Percentiles rank a stretch among this genome's conserved stretches.
Evolutionary conservation across 2,113 vertebrate species (phyloP).

Genomic region (Scortum barcoo): DNA sequence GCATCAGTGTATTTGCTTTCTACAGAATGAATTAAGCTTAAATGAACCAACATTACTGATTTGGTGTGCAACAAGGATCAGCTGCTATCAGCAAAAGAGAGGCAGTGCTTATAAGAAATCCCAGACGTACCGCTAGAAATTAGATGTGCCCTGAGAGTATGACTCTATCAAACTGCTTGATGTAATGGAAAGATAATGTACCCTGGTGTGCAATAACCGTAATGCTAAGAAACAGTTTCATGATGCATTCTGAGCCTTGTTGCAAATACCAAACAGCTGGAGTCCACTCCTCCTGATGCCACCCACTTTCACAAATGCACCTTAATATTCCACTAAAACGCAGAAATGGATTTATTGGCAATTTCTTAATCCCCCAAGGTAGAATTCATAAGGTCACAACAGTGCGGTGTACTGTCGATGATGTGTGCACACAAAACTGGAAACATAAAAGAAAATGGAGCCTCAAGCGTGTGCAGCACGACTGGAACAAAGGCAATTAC

Average conservation of each 20-base stretch:
- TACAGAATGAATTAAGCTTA: slow-evolving; percentile 44
- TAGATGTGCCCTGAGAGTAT: slow-evolving; percentile 69
- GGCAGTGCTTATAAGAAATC: slow-evolving; percentile 53
- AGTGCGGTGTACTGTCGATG: not conserved
- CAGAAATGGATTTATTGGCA: slow-evolving; percentile 61
- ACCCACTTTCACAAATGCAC: slow-evolving; percentile 69
- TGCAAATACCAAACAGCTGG: slow-evolving; percentile 70
- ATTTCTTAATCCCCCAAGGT: slow-evolving; percentile 45
- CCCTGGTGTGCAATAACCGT: slow-evolving; percentile 74
- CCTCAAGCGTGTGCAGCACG: slow-evolving; percentile 21
- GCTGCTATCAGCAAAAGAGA: slow-evolving; percentile 55
- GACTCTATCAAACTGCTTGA: slow-evolving; percentile 71
- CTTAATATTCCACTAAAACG: slow-evolving; percentile 58
- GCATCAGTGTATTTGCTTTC: slow-evolving; percentile 23
- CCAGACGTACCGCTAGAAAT: slow-evolving; percentile 60
- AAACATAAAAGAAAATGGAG: slow-evolving; percentile 43
- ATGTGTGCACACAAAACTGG: slow-evolving; percentile 18
- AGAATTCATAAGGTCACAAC: slow-evolving; percentile 45
- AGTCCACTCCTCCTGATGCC: slow-evolving; percentile 53
- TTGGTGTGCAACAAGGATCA: slow-evolving; percentile 43
- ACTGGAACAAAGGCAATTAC: slow-evolving; percentile 32
- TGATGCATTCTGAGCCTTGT: slow-evolving; percentile 56
- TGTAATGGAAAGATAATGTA: slow-evolving; percentile 79
- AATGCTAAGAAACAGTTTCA: slow-evolving; percentile 65
- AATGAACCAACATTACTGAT: slow-evolving; percentile 47